Evolutionary conservation across 1,140 invertebrate species (phyloP).

Genomic region (Drosophila malerkotliana): DNA sequence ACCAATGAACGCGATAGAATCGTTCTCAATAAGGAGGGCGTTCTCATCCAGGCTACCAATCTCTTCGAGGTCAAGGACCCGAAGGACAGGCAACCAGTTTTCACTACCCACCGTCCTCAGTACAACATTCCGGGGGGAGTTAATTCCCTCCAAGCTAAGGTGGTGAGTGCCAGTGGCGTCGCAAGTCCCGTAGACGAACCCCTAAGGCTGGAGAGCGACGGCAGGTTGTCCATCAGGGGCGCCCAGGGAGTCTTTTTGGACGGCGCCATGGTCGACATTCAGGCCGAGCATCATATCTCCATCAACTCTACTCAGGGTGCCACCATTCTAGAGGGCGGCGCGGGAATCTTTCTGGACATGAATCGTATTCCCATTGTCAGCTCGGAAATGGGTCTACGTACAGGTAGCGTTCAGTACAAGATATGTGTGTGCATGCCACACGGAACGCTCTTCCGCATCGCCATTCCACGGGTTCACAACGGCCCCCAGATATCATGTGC

Average conservation of each 20-base stretch:
- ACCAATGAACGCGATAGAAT: slow-evolving; percentile 84
- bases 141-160: slow-evolving; percentile 87
- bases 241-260: slow-evolving; percentile 88
- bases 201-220: slow-evolving; percentile 87
- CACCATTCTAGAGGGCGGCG: slow-evolving; percentile 88
- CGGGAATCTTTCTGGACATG: slow-evolving; percentile 89
- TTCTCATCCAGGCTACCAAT: slow-evolving; percentile 88
- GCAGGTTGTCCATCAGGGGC: slow-evolving; percentile 84
- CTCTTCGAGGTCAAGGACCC: slow-evolving; percentile 89
- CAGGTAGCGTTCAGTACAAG: slow-evolving; percentile 89
- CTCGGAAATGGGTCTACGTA: slow-evolving; percentile 83
- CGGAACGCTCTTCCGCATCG: slow-evolving; percentile 91
- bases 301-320: slow-evolving; percentile 92
- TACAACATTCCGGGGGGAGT: slow-evolving; percentile 89
- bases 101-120: slow-evolving; percentile 89
- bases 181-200: slow-evolving; percentile 89
- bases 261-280: slow-evolving; percentile 87
- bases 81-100: slow-evolving; percentile 87
- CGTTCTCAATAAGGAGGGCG: slow-evolving; percentile 86
- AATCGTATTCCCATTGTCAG: slow-evolving; percentile 89
- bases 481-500: slow-evolving; percentile 87
- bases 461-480: slow-evolving; percentile 86
- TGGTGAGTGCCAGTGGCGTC: slow-evolving; percentile 89
- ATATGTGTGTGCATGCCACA: slow-evolving; percentile 94
- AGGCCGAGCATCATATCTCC: slow-evolving; percentile 91